Conservation (phyloP, 2,797 vertebrate genomes). For the Melanotaenia parkinsoni region DNA sequence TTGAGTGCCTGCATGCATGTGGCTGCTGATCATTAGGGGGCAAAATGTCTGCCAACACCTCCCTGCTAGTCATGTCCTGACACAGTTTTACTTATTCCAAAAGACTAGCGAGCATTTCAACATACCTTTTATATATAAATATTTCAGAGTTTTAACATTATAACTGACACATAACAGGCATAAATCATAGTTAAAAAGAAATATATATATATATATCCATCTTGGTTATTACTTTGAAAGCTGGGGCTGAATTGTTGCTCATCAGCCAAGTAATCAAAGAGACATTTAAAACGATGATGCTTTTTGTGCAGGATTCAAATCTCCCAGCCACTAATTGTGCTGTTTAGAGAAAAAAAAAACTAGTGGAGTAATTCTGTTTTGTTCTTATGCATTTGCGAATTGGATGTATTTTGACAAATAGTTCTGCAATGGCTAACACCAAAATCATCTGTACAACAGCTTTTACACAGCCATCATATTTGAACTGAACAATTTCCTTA, state of each 20-base stretch:
- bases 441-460: conserved; percentile 52
- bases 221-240: conserved; percentile 51
- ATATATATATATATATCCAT: background rate
- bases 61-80: conserved; percentile 43
- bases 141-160: conserved; percentile 9
- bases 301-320: conserved; percentile 57
- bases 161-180: conserved; percentile 20
- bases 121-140: conserved; percentile 12
- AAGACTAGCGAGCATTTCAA: background rate
- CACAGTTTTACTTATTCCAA: conserved; percentile 13
- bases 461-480: conserved; percentile 50
- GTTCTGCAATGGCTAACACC: conserved; percentile 58
- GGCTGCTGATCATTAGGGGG: conserved; percentile 56
- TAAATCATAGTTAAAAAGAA: conserved; percentile 29
- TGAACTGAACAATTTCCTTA: conserved; percentile 42
- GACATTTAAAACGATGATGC: conserved; percentile 56
- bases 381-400: conserved; percentile 59
- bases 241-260: conserved; percentile 40
- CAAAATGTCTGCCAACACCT: conserved; percentile 62
- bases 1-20: conserved; percentile 18
- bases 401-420: conserved; percentile 56
- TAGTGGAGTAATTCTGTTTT: conserved; percentile 49
- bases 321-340: conserved; percentile 60
- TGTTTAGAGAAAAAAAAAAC: conserved; percentile 34
- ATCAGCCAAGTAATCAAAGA: conserved; percentile 72